These are phyloP conservation scores for Tridacna gigas DNA, from an alignment of 2,888 invertebrate species.

Conservation along the genomic window DNA sequence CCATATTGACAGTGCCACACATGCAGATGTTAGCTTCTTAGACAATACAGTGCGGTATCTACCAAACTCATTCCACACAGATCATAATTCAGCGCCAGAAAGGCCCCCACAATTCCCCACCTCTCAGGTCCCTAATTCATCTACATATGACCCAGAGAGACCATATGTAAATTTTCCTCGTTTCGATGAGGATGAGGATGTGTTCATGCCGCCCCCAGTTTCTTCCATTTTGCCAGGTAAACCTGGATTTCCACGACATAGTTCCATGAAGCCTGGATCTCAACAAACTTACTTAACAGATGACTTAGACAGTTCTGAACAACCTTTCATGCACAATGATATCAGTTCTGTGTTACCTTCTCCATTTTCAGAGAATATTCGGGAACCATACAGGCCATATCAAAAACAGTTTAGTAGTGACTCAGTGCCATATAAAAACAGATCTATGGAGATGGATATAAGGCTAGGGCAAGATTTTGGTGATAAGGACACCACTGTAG, in stretches of 20 bases:
- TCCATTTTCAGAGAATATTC: conserved; percentile 54
- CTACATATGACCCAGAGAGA: conserved; percentile 17
- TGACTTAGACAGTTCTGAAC: conserved; percentile 55
- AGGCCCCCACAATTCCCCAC: conserved; percentile 38
- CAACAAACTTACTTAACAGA: conserved; percentile 75
- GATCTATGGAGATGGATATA: conserved; percentile 32
- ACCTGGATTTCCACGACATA: conserved; percentile 78
- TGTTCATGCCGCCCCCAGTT: conserved; percentile 69
- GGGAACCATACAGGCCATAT: conserved; percentile 57
- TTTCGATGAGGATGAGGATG: conserved; percentile 70
- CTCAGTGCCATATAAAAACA: conserved; percentile 55
- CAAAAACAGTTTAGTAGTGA: conserved; percentile 52
- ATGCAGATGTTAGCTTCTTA: conserved; percentile 40
- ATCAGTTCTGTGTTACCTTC: conserved; percentile 80
- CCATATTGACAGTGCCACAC: conserved; percentile 37
- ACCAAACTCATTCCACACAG: conserved; percentile 36
- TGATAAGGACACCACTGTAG: conserved; percentile 58
- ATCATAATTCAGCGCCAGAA: conserved; percentile 12
- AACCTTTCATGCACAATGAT: conserved; percentile 71
- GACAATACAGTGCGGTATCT: conserved; percentile 30
- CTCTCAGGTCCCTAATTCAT: conserved; percentile 28
- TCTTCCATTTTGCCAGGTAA: conserved; percentile 54
- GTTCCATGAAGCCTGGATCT: conserved; percentile 78
- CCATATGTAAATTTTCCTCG: conserved; percentile 8
- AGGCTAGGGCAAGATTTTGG: conserved; percentile 46